Evolutionary conservation across 2,888 invertebrate species (phyloP).

Genomic region (Drosophila dives): DNA sequence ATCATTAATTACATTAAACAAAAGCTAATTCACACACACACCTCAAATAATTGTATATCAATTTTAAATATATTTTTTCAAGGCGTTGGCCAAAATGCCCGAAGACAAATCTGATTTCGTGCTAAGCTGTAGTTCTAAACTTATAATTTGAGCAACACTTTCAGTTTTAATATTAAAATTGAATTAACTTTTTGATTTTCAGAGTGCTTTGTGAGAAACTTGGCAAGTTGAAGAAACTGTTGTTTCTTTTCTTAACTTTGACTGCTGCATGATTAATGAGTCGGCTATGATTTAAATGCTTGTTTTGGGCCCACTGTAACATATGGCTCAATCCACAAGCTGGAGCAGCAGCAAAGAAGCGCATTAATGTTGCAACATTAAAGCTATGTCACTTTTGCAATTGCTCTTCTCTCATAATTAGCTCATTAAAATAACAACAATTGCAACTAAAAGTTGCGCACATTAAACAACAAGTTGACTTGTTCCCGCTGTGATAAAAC

Average conservation of each 20-base stretch:
- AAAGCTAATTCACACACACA: slow-evolving; percentile 49
- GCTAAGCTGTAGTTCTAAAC: slow-evolving; percentile 51
- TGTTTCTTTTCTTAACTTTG: slow-evolving; percentile 21
- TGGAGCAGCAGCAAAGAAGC: slow-evolving; percentile 53
- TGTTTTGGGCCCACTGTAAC: slow-evolving; percentile 27
- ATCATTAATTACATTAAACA: slow-evolving; percentile 67
- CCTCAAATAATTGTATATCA: slow-evolving; percentile 41
- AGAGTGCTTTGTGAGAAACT: slow-evolving; percentile 42
- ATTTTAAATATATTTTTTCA: slow-evolving; percentile 41
- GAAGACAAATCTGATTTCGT: slow-evolving; percentile 29
- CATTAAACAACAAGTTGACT: not conserved
- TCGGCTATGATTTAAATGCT: not conserved
- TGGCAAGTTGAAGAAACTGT: slow-evolving; percentile 31
- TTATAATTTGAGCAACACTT: slow-evolving; percentile 59
- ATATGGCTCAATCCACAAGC: slow-evolving; percentile 62
- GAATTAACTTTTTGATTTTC: slow-evolving; percentile 50
- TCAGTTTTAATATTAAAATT: slow-evolving; percentile 67
- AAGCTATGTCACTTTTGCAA: slow-evolving; percentile 59
- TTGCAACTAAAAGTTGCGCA: not conserved
- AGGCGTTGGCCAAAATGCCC: slow-evolving; percentile 61
- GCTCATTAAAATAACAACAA: slow-evolving; percentile 35
- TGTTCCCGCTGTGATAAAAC: slow-evolving; percentile 37
- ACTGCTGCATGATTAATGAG: slow-evolving; percentile 57
- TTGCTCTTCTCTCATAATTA: slow-evolving; percentile 42
- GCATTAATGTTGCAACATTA: slow-evolving; percentile 41